Conservation (phyloP, 1,140 invertebrate species). For the Thaumatotibia leucotreta region DNA sequence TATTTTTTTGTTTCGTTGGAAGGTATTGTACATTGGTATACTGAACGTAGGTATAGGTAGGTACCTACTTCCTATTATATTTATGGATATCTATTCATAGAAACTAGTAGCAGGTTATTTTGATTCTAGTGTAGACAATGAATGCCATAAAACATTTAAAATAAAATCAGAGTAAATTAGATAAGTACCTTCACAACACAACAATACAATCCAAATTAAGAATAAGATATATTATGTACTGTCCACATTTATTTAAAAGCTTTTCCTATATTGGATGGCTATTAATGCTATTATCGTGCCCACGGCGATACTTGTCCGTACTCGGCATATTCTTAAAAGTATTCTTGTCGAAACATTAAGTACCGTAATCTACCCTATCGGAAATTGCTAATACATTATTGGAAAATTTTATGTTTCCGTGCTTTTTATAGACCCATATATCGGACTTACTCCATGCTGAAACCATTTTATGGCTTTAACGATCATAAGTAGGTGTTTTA, state of each 20-base stretch:
- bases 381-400: slow-evolving; percentile 63
- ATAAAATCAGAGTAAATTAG: no score
- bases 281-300: neutral
- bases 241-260: neutral
- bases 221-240: no score
- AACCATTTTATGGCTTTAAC: slow-evolving; percentile 55
- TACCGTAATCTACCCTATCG: slow-evolving; percentile 44
- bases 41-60: no score
- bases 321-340: slow-evolving; percentile 15
- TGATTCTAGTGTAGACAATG: no score
- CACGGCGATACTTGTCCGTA: neutral
- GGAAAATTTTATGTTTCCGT: slow-evolving; percentile 58
- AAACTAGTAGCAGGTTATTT: no score
- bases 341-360: slow-evolving; percentile 17
- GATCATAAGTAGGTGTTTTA: slow-evolving; percentile 64
- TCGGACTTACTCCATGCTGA: slow-evolving; percentile 55
- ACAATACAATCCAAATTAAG: no score
- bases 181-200: no score
- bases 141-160: no score
- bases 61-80: no score
- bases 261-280: slow-evolving; percentile 9
- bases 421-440: slow-evolving; percentile 64
- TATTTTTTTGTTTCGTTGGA: no score
- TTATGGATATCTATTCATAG: no score
- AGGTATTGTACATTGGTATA: no score